Evolutionary conservation across 1,140 invertebrate genomes (phyloP).

Genomic region (Diorhabda sublineata): DNA sequence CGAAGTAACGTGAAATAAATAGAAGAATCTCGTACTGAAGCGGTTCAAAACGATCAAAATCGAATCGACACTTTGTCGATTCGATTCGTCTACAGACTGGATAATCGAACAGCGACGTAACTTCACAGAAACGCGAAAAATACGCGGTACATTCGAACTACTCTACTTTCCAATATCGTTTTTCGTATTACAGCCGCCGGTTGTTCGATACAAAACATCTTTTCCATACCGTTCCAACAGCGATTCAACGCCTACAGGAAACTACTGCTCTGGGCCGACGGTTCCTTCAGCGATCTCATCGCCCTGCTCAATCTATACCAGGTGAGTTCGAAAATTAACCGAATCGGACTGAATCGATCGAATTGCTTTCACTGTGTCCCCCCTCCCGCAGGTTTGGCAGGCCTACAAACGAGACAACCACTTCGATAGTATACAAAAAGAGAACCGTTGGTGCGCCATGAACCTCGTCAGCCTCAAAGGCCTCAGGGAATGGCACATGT

Average conservation of each 20-base stretch:
- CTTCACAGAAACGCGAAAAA: no score
- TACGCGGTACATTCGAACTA: no score
- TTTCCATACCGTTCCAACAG: constrained; percentile 68
- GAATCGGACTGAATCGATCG: no score
- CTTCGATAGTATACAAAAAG: constrained; percentile 40
- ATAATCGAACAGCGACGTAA: no score
- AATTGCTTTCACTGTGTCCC: no score
- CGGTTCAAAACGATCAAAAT: no score
- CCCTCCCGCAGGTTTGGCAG: constrained; percentile 39
- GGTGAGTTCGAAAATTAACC: constrained; percentile 36
- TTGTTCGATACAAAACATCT: constrained; percentile 77
- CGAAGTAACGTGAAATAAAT: no score
- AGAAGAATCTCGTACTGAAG: no score
- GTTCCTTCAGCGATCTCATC: constrained; percentile 80
- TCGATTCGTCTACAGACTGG: no score
- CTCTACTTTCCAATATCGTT: background rate
- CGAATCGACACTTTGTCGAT: no score
- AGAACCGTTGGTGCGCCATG: constrained; percentile 66
- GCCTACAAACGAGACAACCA: constrained; percentile 34
- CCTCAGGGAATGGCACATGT: constrained; percentile 66
- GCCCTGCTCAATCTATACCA: constrained; percentile 77
- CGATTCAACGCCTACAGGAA: constrained; percentile 69
- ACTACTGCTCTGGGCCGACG: constrained; percentile 75
- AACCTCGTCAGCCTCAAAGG: constrained; percentile 71
- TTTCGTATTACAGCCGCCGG: constrained; percentile 61